Conservation (phyloP, 1,140 invertebrate genomes). For the Heliconius eleuchia region DNA sequence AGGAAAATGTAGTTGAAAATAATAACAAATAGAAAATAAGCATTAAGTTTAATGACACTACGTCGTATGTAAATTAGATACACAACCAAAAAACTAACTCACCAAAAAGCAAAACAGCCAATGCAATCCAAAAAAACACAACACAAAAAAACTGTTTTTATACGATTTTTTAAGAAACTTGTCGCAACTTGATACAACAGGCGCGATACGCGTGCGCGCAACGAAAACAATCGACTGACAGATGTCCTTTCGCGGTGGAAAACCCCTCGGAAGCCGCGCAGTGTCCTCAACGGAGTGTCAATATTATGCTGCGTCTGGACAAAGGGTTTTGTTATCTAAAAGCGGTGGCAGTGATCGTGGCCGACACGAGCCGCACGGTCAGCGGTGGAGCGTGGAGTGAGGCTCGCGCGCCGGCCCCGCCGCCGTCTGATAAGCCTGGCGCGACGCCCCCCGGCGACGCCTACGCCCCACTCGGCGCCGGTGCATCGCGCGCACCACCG, state of each 20-base stretch:
- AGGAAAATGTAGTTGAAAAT: slow-evolving; percentile 38
- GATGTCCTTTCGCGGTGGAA: slow-evolving; percentile 71
- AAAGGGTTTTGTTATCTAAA: slow-evolving; percentile 80
- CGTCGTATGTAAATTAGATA: slow-evolving; percentile 29
- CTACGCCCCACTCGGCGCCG: slow-evolving; percentile 76
- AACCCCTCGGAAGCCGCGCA: slow-evolving; percentile 72
- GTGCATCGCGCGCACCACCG: slow-evolving; percentile 69
- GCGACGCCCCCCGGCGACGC: slow-evolving; percentile 79
- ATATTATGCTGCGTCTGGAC: slow-evolving; percentile 77
- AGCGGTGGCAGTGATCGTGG: slow-evolving; percentile 66
- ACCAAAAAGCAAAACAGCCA: slow-evolving; percentile 53
- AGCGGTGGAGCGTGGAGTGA: slow-evolving; percentile 74
- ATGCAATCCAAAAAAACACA: slow-evolving; percentile 70
- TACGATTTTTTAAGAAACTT: slow-evolving; percentile 61
- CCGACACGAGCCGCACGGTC: slow-evolving; percentile 67
- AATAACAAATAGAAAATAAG: slow-evolving; percentile 21
- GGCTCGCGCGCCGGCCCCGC: slow-evolving; percentile 76
- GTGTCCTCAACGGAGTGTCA: slow-evolving; percentile 54
- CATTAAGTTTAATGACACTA: slow-evolving; percentile 39
- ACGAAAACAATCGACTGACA: slow-evolving; percentile 71
- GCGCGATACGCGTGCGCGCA: slow-evolving; percentile 68
- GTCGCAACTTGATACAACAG: slow-evolving; percentile 69
- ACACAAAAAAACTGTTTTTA: slow-evolving; percentile 58
- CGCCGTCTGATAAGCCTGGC: slow-evolving; percentile 78
- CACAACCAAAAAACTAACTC: slow-evolving; percentile 43